A percentile compares a stretch with the other conserved stretches of the same genome.
phyloP scores from a whole-genome alignment of 2,113 vertebrate species.

The Vidua macroura region DNA sequence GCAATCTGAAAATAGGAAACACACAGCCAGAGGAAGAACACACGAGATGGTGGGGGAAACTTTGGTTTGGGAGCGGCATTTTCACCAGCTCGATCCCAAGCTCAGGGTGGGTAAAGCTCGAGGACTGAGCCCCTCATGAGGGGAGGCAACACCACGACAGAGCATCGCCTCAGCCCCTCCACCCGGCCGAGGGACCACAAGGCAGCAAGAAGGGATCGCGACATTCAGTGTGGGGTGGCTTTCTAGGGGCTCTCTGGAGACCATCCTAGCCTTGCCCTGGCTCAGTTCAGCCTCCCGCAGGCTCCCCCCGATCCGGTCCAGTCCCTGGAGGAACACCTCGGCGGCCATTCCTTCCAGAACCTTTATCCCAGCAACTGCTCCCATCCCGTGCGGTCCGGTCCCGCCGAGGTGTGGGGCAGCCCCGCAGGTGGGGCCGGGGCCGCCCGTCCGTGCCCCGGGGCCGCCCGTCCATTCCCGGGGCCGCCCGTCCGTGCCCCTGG shows the following conservation, averaged over 20 bases:
- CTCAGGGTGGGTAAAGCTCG: neutral
- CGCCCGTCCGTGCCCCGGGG: no score
- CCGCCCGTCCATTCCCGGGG: no score
- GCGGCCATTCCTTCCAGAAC: neutral
- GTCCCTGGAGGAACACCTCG: neutral
- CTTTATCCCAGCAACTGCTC: fast-evolving
- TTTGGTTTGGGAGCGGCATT: fast-evolving
- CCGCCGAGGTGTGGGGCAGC: no score
- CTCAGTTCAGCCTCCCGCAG: fast-evolving
- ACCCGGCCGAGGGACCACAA: fast-evolving
- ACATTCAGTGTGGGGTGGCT: fast-evolving
- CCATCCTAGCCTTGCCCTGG: neutral
- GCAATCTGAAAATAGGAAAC: neutral
- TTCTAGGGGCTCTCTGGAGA: neutral
- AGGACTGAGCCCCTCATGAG: neutral
- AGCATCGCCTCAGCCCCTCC: neutral
- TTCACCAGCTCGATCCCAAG: fast-evolving
- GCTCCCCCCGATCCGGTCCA: fast-evolving
- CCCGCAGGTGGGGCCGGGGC: no score
- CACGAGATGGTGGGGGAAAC: fast-evolving
- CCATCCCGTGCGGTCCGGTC: neutral
- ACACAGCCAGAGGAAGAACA: neutral
- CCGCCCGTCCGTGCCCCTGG: no score
- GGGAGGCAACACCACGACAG: fast-evolving
- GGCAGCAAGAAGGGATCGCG: fast-evolving